A percentile compares a stretch with the other conserved stretches of the same genome.
These are phyloP conservation scores for Falco concolor DNA, from an alignment of 2,797 vertebrate species.

Conservation along the genomic window DNA sequence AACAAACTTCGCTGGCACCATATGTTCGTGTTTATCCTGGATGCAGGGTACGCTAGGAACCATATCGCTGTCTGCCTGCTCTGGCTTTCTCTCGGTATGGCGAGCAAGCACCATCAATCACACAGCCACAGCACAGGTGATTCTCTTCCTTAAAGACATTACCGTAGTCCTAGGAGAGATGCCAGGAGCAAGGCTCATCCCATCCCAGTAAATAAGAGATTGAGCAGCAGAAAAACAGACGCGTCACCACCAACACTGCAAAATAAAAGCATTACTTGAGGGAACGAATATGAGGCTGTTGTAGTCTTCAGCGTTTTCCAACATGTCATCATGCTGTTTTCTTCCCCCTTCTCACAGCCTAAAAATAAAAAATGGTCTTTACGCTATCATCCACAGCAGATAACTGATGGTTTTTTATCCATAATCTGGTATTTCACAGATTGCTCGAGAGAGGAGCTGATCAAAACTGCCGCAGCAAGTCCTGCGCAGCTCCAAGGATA, in stretches of 20 bases:
- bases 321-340: neutral
- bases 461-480: neutral
- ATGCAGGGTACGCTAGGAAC: neutral
- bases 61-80: neutral
- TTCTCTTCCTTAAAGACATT: neutral
- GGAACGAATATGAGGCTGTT: neutral
- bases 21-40: neutral
- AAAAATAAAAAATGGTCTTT: neutral
- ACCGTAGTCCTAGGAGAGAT: neutral
- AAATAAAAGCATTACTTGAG: neutral
- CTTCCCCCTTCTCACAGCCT: neutral
- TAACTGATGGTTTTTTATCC: neutral
- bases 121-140: neutral
- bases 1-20: neutral
- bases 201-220: neutral
- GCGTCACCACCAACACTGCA: neutral
- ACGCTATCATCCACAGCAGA: neutral
- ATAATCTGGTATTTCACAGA: neutral
- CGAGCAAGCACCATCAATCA: neutral
- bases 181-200: neutral
- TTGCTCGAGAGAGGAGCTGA: neutral
- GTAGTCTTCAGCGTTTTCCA: neutral
- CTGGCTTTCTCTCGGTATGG: rapidly evolving
- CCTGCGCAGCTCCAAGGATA: neutral
- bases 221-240: neutral